These are phyloP conservation scores for Orientallactaga sibirica DNA, from an alignment of 2,797 vertebrate genomes.

Conservation along the genomic window DNA sequence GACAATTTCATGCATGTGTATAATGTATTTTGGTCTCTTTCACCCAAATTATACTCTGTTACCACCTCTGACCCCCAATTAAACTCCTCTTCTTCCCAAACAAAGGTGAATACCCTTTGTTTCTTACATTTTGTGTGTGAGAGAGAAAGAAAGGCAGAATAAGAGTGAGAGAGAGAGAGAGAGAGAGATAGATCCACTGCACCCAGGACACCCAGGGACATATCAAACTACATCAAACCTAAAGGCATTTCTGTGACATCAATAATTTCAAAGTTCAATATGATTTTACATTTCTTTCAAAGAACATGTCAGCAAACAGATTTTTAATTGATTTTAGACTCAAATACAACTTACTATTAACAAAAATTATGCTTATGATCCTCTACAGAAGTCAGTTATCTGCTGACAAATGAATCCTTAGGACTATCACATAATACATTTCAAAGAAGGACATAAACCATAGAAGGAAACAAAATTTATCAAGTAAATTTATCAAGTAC, in stretches of 20 bases:
- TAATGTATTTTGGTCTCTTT: too few species aligned
- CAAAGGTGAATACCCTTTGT: too few species aligned
- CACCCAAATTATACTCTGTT: too few species aligned
- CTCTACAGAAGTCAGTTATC: neutral
- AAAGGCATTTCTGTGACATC: neutral
- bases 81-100: too few species aligned
- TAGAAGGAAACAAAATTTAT: neutral
- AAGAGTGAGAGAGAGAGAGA: too few species aligned
- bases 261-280: neutral
- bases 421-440: neutral
- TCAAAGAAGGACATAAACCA: neutral
- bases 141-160: too few species aligned
- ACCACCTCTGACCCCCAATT: too few species aligned
- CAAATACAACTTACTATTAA: neutral
- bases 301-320: neutral
- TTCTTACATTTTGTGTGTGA: too few species aligned
- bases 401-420: neutral
- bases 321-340: conserved; percentile 12
- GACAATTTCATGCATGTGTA: too few species aligned
- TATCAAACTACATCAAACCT: neutral
- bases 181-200: too few species aligned
- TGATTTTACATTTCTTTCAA: neutral
- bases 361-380: neutral
- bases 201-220: too few species aligned
- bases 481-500: neutral